Evolutionary conservation across 2,113 vertebrate genomes (phyloP).

Genomic region (Barnardius zonarius): DNA sequence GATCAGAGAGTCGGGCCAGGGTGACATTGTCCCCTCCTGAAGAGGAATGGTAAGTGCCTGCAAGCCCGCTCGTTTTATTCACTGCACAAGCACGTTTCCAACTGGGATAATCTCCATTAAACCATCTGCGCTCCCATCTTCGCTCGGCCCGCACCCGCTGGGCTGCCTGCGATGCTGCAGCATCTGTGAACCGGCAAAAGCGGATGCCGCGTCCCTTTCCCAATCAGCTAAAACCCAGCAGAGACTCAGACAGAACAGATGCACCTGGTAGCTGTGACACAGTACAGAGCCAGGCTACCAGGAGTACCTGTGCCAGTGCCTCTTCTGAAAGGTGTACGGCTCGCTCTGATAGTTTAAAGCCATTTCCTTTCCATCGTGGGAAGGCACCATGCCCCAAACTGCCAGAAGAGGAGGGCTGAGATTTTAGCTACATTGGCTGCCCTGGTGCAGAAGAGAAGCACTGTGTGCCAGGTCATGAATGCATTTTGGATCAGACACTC

Average conservation of each 20-base stretch:
- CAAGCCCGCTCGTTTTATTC: constrained; percentile 64
- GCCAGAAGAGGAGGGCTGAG: not conserved
- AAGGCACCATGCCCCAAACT: not conserved
- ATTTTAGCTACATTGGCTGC: not conserved
- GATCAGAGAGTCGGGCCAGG: constrained; percentile 46
- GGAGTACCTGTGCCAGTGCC: not conserved
- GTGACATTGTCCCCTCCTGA: constrained; percentile 71
- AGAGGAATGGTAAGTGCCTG: constrained; percentile 43
- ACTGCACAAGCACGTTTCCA: constrained; percentile 71
- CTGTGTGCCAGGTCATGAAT: not conserved
- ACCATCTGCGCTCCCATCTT: constrained; percentile 78
- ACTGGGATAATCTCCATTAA: constrained; percentile 82
- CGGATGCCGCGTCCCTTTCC: not conserved
- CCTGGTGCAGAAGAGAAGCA: not conserved
- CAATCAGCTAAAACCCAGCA: not conserved
- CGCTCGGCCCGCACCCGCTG: constrained; percentile 22
- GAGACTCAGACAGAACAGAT: constrained; percentile 60
- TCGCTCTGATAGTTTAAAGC: not conserved
- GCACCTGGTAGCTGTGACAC: not conserved
- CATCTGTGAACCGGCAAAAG: constrained; percentile 48
- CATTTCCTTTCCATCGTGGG: not conserved
- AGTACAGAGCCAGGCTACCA: not conserved
- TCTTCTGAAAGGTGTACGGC: not conserved
- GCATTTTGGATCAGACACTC: constrained; percentile 1
- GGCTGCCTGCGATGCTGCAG: constrained; percentile 41